These are phyloP conservation scores for Drosophila acutilabella DNA, from an alignment of 2,888 invertebrate species.

Conservation along the genomic window DNA sequence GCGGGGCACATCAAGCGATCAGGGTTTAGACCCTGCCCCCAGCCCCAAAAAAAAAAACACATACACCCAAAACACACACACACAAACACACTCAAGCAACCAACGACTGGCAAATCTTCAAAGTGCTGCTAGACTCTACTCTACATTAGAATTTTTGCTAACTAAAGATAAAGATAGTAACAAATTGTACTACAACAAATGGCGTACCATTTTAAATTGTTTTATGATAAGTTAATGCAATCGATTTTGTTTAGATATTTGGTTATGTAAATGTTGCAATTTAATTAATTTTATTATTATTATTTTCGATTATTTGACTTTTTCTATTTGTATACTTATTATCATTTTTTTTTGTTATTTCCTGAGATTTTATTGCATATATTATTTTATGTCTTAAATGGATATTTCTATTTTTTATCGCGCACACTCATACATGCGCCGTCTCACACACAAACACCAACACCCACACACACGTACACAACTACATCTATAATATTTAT, in stretches of 20 bases:
- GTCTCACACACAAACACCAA: conserved; percentile 22
- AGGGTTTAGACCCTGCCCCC: conserved; percentile 3
- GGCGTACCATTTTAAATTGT: conserved; percentile 42
- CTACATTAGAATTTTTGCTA: conserved; percentile 69
- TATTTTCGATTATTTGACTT: conserved; percentile 32
- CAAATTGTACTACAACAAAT: conserved; percentile 57
- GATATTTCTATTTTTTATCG: conserved; percentile 50
- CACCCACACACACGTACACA: conserved; percentile 17
- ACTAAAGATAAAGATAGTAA: conserved; percentile 46
- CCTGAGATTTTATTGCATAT: conserved; percentile 71
- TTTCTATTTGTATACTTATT: conserved; percentile 28
- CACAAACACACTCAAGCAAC: conserved; percentile 45
- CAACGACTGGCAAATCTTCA: conserved; percentile 77
- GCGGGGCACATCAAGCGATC: not conserved
- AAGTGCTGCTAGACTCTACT: conserved; percentile 74
- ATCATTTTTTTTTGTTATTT: conserved; percentile 67
- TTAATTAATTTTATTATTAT: conserved; percentile 30
- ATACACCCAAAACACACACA: not conserved
- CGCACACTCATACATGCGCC: conserved; percentile 58
- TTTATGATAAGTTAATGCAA: conserved; percentile 40
- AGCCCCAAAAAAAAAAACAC: not conserved
- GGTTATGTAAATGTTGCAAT: conserved; percentile 67
- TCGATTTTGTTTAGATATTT: conserved; percentile 51
- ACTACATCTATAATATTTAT: conserved; percentile 61
- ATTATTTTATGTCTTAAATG: conserved; percentile 44